Percentiles rank a stretch among this genome's conserved stretches.
Conservation (phyloP, 2,888 invertebrate genomes). For the Matsumyia berberina region DNA sequence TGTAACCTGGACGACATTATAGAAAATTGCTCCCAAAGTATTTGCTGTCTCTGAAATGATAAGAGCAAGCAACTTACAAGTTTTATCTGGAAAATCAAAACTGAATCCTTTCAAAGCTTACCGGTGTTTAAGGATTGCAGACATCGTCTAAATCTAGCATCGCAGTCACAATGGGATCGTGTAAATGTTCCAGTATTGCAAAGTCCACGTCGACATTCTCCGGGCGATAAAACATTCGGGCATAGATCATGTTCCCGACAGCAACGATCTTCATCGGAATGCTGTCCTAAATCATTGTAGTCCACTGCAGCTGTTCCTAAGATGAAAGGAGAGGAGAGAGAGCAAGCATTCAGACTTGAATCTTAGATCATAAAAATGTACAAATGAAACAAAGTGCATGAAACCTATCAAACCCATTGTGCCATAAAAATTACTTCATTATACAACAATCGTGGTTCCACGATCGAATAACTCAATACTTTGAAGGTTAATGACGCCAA, state of each 20-base stretch:
- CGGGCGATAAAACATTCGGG: conserved; percentile 86
- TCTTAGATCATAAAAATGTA: no score
- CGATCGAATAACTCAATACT: neutral
- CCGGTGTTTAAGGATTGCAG: conserved; percentile 87
- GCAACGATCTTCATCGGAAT: conserved; percentile 88
- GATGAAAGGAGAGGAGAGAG: neutral
- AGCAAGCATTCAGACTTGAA: no score
- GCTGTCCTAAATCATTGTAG: conserved; percentile 88
- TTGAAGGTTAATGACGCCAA: neutral
- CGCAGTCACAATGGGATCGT: conserved; percentile 91
- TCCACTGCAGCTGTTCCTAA: conserved; percentile 86
- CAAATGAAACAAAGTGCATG: no score
- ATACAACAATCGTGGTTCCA: neutral
- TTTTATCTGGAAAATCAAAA: neutral
- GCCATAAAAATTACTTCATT: neutral
- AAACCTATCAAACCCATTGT: neutral
- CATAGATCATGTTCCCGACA: conserved; percentile 91
- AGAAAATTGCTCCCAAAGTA: conserved; percentile 89
- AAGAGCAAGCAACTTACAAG: neutral
- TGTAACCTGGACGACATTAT: conserved; percentile 90
- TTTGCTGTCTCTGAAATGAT: conserved; percentile 87
- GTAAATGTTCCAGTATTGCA: conserved; percentile 89
- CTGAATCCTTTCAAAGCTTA: conserved; percentile 60
- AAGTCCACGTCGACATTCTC: conserved; percentile 87
- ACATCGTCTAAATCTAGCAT: conserved; percentile 89